A percentile compares a stretch with the other conserved stretches of the same genome.
Evolutionary conservation across 2,888 invertebrate genomes (phyloP).

Genomic region (Netelia inedita): DNA sequence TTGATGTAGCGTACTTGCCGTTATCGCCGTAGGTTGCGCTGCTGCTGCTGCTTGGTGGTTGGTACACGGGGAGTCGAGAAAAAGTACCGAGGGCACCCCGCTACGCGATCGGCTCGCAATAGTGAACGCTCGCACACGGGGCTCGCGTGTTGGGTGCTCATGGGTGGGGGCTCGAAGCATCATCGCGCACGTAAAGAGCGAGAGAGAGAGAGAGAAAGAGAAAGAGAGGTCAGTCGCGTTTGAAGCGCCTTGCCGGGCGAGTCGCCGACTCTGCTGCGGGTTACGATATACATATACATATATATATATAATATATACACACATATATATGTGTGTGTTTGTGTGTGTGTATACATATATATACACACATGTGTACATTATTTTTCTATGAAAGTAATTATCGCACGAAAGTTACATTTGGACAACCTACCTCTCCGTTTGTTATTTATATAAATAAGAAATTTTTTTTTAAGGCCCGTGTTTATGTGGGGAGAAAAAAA

Average conservation of each 20-base stretch:
- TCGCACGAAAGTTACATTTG: background rate
- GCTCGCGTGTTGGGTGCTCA: background rate
- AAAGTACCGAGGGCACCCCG: constrained; percentile 29
- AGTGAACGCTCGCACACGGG: background rate
- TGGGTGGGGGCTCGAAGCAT: background rate
- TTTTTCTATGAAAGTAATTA: constrained; percentile 1
- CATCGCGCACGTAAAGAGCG: background rate
- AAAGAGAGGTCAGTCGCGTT: constrained; percentile 66
- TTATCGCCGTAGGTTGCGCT: background rate
- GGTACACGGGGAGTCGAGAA: background rate
- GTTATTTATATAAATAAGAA: background rate
- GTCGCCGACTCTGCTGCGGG: constrained; percentile 46
- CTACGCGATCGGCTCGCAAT: constrained; percentile 23
- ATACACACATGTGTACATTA: background rate
- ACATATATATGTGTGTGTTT: background rate
- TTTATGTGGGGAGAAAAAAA: background rate
- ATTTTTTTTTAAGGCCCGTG: background rate
- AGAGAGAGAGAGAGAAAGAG: constrained; percentile 21
- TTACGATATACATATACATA: constrained; percentile 1
- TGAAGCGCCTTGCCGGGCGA: constrained; percentile 66
- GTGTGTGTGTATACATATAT: constrained; percentile 9
- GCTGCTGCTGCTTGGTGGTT: background rate
- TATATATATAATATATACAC: background rate
- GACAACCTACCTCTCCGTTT: background rate
- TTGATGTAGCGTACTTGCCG: background rate